phyloP scores from a whole-genome alignment of 1,140 invertebrate species.

The Tenebrio molitor region DNA sequence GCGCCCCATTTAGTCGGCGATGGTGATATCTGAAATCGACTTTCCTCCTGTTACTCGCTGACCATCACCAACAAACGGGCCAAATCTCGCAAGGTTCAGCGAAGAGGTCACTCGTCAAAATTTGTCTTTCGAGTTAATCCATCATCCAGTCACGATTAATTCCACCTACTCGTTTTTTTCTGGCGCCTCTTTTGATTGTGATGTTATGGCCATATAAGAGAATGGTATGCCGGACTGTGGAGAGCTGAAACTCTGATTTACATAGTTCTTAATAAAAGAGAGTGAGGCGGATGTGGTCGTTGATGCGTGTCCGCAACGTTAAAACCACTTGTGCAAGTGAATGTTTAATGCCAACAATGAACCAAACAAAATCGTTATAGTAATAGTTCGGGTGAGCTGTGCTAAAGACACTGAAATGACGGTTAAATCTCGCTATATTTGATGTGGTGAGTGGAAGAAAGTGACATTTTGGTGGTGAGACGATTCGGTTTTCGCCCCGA shows the following conservation, averaged over 20 bases:
- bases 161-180: not conserved
- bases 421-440: not conserved
- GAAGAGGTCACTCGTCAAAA: not conserved
- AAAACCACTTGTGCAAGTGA: slow-evolving; percentile 49
- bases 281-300: slow-evolving; percentile 52
- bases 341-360: slow-evolving; percentile 51
- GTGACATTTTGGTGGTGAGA: no score
- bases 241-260: slow-evolving; percentile 24
- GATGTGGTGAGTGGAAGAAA: slow-evolving; percentile 14
- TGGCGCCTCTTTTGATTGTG: slow-evolving; percentile 6
- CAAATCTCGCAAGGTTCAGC: not conserved
- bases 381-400: slow-evolving; percentile 5
- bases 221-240: slow-evolving; percentile 5
- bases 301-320: slow-evolving; percentile 51
- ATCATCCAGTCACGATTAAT: not conserved
- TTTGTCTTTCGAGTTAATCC: slow-evolving; percentile 2
- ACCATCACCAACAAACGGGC: not conserved
- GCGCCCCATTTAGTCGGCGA: not conserved
- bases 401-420: not conserved
- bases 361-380: slow-evolving; percentile 21
- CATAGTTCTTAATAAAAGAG: slow-evolving; percentile 45
- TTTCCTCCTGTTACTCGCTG: not conserved
- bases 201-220: slow-evolving; percentile 14
- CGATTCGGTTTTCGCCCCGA: no score
- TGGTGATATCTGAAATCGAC: not conserved